phyloP scores from a whole-genome alignment of 2,113 vertebrate species.

The Raphicerus campestris region DNA sequence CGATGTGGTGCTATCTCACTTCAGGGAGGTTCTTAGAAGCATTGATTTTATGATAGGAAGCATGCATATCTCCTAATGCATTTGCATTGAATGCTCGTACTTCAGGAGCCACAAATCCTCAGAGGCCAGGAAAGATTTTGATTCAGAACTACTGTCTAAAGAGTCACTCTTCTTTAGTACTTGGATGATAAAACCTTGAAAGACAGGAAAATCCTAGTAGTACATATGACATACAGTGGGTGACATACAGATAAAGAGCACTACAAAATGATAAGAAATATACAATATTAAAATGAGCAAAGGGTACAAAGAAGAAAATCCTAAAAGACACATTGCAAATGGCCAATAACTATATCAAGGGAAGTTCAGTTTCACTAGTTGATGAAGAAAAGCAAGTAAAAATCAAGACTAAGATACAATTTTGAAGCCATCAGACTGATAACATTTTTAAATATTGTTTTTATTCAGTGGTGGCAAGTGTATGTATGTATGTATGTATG shows the following conservation, averaged over 20 bases:
- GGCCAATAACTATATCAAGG: neutral
- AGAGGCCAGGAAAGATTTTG: conserved; percentile 14
- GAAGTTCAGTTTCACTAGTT: neutral
- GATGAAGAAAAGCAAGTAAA: neutral
- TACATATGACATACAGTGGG: neutral
- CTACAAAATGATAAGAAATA: neutral
- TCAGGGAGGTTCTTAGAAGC: conserved; percentile 39
- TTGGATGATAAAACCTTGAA: neutral
- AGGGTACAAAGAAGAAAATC: neutral
- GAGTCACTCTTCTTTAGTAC: neutral
- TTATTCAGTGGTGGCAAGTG: neutral
- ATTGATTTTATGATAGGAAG: conserved; percentile 69
- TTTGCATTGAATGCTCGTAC: conserved; percentile 3
- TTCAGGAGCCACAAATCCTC: conserved; percentile 47
- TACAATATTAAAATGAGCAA: neutral
- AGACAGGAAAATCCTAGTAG: neutral
- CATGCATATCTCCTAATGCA: conserved; percentile 37
- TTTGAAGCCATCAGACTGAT: neutral
- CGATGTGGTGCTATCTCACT: conserved; percentile 33
- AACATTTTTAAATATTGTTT: neutral
- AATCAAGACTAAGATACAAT: neutral
- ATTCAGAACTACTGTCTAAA: conserved; percentile 33
- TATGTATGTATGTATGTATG: neutral
- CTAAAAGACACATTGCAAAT: neutral
- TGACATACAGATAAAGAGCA: neutral